Percentiles rank a stretch among this genome's conserved stretches.
Evolutionary conservation across 2,888 invertebrate genomes (phyloP).

Genomic region (Drosophila monieri): DNA sequence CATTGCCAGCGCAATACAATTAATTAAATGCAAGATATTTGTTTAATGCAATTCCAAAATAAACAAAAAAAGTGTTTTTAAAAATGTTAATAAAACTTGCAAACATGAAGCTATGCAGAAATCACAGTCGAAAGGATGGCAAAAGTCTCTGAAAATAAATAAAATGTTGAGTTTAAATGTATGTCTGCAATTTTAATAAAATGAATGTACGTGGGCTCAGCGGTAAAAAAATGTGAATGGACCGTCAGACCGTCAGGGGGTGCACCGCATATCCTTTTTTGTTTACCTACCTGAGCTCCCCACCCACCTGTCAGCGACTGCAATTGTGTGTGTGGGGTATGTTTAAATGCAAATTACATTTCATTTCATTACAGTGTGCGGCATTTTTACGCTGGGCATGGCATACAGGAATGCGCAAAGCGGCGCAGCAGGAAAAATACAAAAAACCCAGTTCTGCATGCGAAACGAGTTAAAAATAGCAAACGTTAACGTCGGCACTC

Average conservation of each 20-base stretch:
- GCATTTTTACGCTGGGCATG: slow-evolving; percentile 68
- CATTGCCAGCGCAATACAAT: slow-evolving; percentile 29
- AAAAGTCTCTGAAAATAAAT: slow-evolving; percentile 29
- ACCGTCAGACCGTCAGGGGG: slow-evolving; percentile 51
- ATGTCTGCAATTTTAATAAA: slow-evolving; percentile 77
- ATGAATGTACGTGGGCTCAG: slow-evolving; percentile 70
- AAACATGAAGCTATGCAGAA: slow-evolving; percentile 36
- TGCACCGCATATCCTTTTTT: slow-evolving; percentile 13
- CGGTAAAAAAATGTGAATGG: slow-evolving; percentile 59
- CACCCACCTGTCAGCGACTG: slow-evolving; percentile 4
- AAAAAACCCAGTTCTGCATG: slow-evolving; percentile 53
- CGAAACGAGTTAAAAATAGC: slow-evolving; percentile 75
- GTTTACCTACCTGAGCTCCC: slow-evolving; percentile 19
- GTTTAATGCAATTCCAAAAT: slow-evolving; percentile 6
- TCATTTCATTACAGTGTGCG: slow-evolving; percentile 73
- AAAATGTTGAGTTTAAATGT: slow-evolving; percentile 62
- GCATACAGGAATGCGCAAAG: slow-evolving; percentile 59
- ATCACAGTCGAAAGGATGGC: slow-evolving; percentile 24
- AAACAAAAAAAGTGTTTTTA: neutral
- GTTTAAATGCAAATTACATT: slow-evolving; percentile 77
- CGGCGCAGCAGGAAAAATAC: slow-evolving; percentile 21
- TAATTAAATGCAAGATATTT: slow-evolving; percentile 54
- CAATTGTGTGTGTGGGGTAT: slow-evolving; percentile 41
- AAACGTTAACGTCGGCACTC: slow-evolving; percentile 69
- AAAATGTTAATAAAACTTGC: slow-evolving; percentile 33